Base-by-base conservation (phyloP, 35 echinoderm and acorn worm species). In the Chiridota heheva region DNA sequence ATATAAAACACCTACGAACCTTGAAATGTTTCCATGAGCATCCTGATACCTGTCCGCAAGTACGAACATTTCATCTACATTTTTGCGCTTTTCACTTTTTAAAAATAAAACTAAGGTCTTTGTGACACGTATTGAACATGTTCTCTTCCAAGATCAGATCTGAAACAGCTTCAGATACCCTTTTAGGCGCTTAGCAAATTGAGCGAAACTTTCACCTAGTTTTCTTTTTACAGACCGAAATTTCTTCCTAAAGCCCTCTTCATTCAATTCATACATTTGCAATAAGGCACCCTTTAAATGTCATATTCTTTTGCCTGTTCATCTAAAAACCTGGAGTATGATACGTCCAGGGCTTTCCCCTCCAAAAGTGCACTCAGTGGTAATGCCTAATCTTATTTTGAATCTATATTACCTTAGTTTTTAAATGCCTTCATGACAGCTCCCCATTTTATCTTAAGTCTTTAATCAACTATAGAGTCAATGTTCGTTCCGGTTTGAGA, bases 31-130 rank as follows among this genome's bases (percentile, higher is more conserved):
- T 28, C 31, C 6, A 38, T 24, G 31, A 12, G 33, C 7, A 7
- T 73, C 33, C 70, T 44, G 49, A 22, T 36, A 25, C 22, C 60
- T 42, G 12, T 44, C 18, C 13, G 81, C 81, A 18, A 70, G 63
- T 36, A 17, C 13, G 40, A 55, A 83, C 48, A 57, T 41, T 38
- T 83, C 43, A 2, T 35, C 20, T 58, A 4, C 66, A 37, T 39
- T 38, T 48, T 45, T 69, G 53, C 16, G 74, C 60, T 70, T 69
- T 43, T 41, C 85, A 53, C 42, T 87, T 75, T n/a, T 46, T 78
- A 18, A 87, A 59, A 37, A 87, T 79, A 5, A 62, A 68, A 24
- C 42, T 37, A n/a, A 46, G 64, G 20, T 87, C 85, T 29, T 70
- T 40, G 10, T 17, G 18, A 62, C 85, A 80, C 12, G 20, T 58